Evolutionary conservation across 1,140 invertebrate species (phyloP), one percentile per base, ranked within the genome.

Genomic region (Ceratina australensis): DNA sequence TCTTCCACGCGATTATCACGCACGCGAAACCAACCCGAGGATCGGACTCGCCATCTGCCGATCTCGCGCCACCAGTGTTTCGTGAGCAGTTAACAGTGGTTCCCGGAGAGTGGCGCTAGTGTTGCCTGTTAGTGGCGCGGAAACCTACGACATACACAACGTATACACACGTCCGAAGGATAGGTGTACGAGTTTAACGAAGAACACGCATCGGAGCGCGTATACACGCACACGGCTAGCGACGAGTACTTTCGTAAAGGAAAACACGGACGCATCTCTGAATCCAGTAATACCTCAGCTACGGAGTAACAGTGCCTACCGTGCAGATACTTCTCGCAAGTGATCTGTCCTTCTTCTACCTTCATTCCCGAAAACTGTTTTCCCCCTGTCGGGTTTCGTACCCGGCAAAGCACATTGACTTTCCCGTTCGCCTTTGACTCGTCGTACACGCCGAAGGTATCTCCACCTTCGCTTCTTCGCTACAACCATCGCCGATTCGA

Each of bases 11-110:
- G 33, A 24, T 24, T 24, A 15, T 67, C 24, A 63, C 74, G 16
- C 22, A 76, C 56, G 59, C 61, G 75, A 77, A 65, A 73, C 15
- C 42, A 63, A 57, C 52, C 52, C 77, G 71, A 52, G 5, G 72
- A 78, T 85, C 81, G 72, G 68, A 64, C 54, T 86, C 84, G 85
- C 86, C 86, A 87, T 87, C 86, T 87, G 82, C 86, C 86, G 86
- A 85, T 67, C 64, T 47, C 24, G 61, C 24, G 76, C 61, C 59
- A 77, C 61, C 15, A 84, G 79, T 81, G 83, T 72, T 72, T 54
- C 56, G 63, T 22, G 73, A 72, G 47, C 26, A 67, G 59, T 57
- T 66, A 65, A 76, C 42, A 22, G 78, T 80, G 59, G 56, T 68
- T 26, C 52, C 74, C 86, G 71, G 60, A 52, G 75, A 78, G 82